Conservation (phyloP, 2,113 vertebrate species). For the Sisor rabdophorus region DNA sequence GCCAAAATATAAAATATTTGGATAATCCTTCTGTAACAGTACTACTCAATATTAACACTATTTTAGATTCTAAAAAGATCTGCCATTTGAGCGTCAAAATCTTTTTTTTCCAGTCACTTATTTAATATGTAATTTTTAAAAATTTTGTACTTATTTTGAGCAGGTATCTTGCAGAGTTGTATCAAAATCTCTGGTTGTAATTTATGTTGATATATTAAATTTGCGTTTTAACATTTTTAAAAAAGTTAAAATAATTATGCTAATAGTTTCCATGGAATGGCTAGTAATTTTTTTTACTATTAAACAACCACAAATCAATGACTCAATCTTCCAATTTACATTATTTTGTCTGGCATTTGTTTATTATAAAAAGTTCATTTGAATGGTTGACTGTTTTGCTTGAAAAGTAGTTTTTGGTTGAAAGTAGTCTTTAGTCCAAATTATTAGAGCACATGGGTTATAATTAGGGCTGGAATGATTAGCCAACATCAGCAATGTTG, state of each 20-base stretch:
- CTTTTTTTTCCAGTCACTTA: not conserved
- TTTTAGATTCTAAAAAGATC: no score
- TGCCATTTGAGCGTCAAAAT: not conserved
- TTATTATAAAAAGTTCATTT: not conserved
- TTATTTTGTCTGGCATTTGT: not conserved
- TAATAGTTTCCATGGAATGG: not conserved
- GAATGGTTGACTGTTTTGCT: not conserved
- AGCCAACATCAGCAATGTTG: no score
- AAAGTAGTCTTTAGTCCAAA: not conserved
- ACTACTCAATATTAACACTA: no score
- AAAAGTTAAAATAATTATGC: no score
- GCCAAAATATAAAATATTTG: no score
- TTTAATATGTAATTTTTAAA: not conserved
- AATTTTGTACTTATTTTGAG: not conserved
- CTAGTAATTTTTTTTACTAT: no score
- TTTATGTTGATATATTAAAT: not conserved
- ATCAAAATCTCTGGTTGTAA: not conserved
- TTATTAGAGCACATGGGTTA: not conserved
- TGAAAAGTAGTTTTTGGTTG: no score
- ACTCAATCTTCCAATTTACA: not conserved
- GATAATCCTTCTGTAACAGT: no score
- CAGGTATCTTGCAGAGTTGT: not conserved
- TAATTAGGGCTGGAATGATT: no score
- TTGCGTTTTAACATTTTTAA: not conserved
- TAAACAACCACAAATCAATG: not conserved